Evolutionary conservation across 2,113 vertebrate species (phyloP), one percentile per base, ranked within the genome.

Genomic region (Astatoreochromis straeleni): DNA sequence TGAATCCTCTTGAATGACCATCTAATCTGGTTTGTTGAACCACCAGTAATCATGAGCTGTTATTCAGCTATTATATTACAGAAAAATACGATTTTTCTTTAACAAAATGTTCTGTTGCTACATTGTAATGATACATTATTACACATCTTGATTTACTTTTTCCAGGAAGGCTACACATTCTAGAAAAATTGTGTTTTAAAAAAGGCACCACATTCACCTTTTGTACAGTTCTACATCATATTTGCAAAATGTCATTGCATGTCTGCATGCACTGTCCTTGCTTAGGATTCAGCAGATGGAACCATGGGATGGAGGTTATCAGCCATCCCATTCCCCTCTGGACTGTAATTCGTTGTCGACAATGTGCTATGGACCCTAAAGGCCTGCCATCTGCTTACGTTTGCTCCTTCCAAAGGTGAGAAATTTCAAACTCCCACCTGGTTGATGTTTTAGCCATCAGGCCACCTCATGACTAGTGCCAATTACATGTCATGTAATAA

Each of bases 261-360:
- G 93, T 94, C 85, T 86, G 91, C 90, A 84, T 92, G 93, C 87
- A 73, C 90, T 93, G 94, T 94, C 93, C 93, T 96, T 96, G 95
- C 92, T 97, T 96, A 95, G 94, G 87, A 96, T 95, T 96, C 95
- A 97, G 94, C 95, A 96, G 96, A 96, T 96, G 95, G 96, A 96
- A 96, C 92, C 94, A 93, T 92, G 88, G 91, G 94, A 96, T 95
- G 91, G 96, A 95, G 95, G 95, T 96, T 96, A 95, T 95, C 95
- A 95, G 95, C 95, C 96, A 88, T 95, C 93, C 94, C 88, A 90
- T 95, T 94, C 95, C 95, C 96, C 95, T 95, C 94, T 95, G 95
- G 96, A 95, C 95, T 95, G 94, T 94, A 94, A 96, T 95, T 95
- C 94, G 86, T 94, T 96, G 95, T 96, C 92, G 88, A 95, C 95